Evolutionary conservation across 2,797 vertebrate genomes (phyloP).

Genomic region (Neopelma chrysocephalum): DNA sequence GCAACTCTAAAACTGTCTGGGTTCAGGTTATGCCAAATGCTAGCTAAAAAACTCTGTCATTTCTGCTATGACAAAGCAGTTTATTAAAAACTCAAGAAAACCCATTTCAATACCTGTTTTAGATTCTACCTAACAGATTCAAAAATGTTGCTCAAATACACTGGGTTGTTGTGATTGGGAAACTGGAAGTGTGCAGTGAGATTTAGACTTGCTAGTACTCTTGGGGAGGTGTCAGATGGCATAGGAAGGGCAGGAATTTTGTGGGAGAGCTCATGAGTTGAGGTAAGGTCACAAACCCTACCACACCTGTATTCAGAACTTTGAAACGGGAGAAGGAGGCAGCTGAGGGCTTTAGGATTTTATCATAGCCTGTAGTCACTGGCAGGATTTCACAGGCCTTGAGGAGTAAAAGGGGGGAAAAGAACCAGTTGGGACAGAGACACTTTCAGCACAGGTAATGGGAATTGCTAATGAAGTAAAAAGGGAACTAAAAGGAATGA

Average conservation of each 20-base stretch:
- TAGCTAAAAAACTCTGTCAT: not conserved
- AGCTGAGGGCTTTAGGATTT: not conserved
- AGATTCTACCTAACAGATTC: not conserved
- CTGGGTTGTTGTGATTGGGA: not conserved
- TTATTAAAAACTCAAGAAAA: not conserved
- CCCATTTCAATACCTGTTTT: not conserved
- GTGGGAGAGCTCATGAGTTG: not conserved
- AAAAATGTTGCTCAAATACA: not conserved
- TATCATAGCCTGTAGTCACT: not conserved
- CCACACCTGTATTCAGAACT: not conserved
- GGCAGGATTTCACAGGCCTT: not conserved
- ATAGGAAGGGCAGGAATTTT: not conserved
- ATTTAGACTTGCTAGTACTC: not conserved
- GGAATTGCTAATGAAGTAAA: not conserved
- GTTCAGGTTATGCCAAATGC: not conserved
- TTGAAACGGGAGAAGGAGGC: not conserved
- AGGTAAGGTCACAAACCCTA: not conserved
- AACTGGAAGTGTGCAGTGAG: not conserved
- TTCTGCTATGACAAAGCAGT: not conserved
- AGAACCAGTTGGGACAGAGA: not conserved
- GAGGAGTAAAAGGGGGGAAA: accelerated
- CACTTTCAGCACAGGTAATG: not conserved
- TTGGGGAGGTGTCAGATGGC: not conserved
- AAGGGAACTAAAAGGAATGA: not conserved
- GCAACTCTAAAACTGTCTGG: not conserved